Evolutionary conservation across 1,140 invertebrate species (phyloP), one percentile per base, ranked within the genome.

Genomic region (Cepaea nemoralis): DNA sequence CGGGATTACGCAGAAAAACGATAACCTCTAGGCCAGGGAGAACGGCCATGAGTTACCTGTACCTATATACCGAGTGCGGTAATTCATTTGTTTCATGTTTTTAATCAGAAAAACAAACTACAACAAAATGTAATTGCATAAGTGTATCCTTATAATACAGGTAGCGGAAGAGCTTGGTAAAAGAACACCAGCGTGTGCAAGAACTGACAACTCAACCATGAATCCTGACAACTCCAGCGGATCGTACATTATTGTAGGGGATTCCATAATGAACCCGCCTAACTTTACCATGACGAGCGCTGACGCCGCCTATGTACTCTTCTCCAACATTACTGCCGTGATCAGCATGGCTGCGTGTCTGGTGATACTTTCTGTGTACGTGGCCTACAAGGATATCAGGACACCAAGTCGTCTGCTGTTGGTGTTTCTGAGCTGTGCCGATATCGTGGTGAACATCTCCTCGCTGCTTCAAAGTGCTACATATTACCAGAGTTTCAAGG

Each of bases 331-430:
- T 10, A 84, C 83, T 67, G 83, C 85, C 39, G 59, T 82, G 37
- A 1, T 79, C 0, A 85, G 86, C 14, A 81, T 87, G 14, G 19
- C 84, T 0, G 85, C 84, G 0, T 83, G 82, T 66, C 16, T 86
- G 39, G 27, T 82, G 0, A 82, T 88, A 22, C 80, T 87, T 27
- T 35, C 35, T 19, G 74, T 80, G 0, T 86, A 83, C 79, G 42
- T 80, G 1, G 45, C 75, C 27, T 85, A 83, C 76, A 82, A 82
- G 50, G 84, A 83, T 16, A 48, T 88, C 1, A 81, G 88, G 22
- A 86, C 85, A 16, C 83, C 81, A 1, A 79, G 85, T 40, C 78
- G 88, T 39, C 81, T 82, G 55, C 73, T 89, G 24, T 73, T 89
- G 8, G 70, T 88, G 22, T 86, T 66, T 45, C 81, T 88, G 16